Conservation (phyloP, 2,888 invertebrate genomes). For the Strigamia transsilvanica region DNA sequence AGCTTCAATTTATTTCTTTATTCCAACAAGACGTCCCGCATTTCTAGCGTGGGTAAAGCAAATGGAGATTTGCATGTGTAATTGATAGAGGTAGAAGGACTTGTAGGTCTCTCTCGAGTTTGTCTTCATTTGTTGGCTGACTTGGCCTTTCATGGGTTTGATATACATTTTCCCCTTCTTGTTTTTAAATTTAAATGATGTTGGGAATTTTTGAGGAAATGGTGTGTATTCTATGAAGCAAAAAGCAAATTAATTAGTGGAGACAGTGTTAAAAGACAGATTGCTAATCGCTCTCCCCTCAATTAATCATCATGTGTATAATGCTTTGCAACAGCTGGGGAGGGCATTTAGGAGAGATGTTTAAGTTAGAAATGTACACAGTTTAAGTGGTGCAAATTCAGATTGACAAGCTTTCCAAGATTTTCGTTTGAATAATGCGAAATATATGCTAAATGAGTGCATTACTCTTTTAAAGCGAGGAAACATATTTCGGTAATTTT, state of each 20-base stretch:
- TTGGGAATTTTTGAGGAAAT: background rate
- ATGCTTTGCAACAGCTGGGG: constrained; percentile 51
- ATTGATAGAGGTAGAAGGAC: constrained; percentile 2
- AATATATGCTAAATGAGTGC: background rate
- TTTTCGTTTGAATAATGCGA: constrained; percentile 21
- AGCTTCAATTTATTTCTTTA: no score
- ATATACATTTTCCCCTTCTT: background rate
- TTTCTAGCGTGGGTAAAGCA: background rate
- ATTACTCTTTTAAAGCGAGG: background rate
- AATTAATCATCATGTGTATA: constrained; percentile 53
- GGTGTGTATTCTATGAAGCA: constrained; percentile 11
- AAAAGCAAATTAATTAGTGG: constrained; percentile 50
- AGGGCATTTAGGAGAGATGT: constrained; percentile 53
- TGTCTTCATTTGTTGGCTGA: background rate
- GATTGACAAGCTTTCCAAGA: constrained; percentile 51
- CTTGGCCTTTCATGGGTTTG: background rate
- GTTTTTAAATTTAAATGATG: background rate
- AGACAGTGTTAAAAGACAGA: constrained; percentile 54
- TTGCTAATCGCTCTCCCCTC: constrained; percentile 53
- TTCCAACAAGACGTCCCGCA: background rate
- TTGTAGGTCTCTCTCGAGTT: constrained; percentile 5
- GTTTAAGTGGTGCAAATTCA: constrained; percentile 53
- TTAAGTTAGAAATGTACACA: constrained; percentile 54
- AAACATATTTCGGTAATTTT: background rate
- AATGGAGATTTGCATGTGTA: background rate